These are phyloP conservation scores for Cydia splendana DNA, from an alignment of 1,140 invertebrate genomes.

Conservation along the genomic window DNA sequence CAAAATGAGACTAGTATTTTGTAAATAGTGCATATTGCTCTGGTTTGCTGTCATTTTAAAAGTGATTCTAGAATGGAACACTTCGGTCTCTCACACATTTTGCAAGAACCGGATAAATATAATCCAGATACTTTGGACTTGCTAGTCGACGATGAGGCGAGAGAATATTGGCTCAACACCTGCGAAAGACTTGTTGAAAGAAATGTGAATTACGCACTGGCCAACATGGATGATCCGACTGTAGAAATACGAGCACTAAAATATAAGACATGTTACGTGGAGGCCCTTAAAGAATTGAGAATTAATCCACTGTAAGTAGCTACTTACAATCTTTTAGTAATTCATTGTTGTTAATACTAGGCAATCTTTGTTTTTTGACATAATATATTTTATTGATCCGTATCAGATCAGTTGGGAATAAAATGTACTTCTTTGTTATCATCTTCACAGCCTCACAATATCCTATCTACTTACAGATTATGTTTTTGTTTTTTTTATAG, in stretches of 20 bases:
- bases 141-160: slow-evolving; percentile 90
- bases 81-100: slow-evolving; percentile 71
- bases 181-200: slow-evolving; percentile 91
- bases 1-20: slow-evolving; percentile 61
- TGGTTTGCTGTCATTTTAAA: slow-evolving; percentile 35
- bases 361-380: background rate
- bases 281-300: slow-evolving; percentile 88
- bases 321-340: no score
- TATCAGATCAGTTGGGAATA: no score
- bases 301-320: slow-evolving; percentile 89
- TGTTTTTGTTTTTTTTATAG: background rate
- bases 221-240: slow-evolving; percentile 88
- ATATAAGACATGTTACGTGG: slow-evolving; percentile 92
- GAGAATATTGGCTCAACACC: slow-evolving; percentile 95
- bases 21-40: slow-evolving; percentile 43
- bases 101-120: slow-evolving; percentile 82
- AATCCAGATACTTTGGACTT: slow-evolving; percentile 95
- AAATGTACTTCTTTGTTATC: no score
- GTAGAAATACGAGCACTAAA: slow-evolving; percentile 89
- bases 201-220: slow-evolving; percentile 87
- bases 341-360: background rate
- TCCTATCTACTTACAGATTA: background rate
- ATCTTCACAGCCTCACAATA: background rate
- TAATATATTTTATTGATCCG: no score
- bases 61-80: slow-evolving; percentile 65